phyloP scores from a whole-genome alignment of 2,888 invertebrate genomes.

The Phragmatobia fuliginosa region DNA sequence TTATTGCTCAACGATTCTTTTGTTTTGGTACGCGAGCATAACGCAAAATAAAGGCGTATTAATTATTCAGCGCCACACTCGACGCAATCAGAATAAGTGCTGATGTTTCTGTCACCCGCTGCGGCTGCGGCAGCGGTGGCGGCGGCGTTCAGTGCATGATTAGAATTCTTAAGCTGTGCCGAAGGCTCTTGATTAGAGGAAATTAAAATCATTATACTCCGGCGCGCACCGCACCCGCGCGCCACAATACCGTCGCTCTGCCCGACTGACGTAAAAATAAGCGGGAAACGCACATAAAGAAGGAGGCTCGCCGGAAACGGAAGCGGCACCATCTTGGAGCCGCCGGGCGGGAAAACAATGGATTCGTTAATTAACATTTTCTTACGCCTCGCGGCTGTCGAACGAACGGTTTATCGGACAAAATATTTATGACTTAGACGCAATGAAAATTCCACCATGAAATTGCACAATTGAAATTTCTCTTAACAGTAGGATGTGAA shows the following conservation, averaged over 20 bases:
- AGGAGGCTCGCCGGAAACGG: conserved; percentile 84
- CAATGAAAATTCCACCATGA: conserved; percentile 80
- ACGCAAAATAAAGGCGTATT: conserved; percentile 84
- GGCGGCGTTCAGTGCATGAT: conserved; percentile 76
- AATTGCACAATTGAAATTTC: conserved; percentile 75
- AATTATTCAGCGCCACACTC: conserved; percentile 87
- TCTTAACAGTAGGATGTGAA: conserved; percentile 60
- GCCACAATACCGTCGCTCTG: conserved; percentile 77
- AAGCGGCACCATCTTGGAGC: conserved; percentile 87
- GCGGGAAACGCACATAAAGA: conserved; percentile 85
- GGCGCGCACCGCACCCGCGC: conserved; percentile 68
- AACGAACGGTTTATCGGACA: conserved; percentile 87
- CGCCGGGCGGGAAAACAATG: conserved; percentile 90
- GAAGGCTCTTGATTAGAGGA: conserved; percentile 87
- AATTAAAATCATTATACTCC: conserved; percentile 86
- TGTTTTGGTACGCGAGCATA: conserved; percentile 73
- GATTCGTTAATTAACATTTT: conserved; percentile 93
- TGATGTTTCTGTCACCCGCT: conserved; percentile 85
- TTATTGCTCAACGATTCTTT: conserved; percentile 73
- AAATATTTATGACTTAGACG: conserved; percentile 85
- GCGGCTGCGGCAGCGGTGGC: conserved; percentile 54
- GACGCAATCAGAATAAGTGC: conserved; percentile 86
- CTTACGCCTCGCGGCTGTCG: conserved; percentile 88
- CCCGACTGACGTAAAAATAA: conserved; percentile 82
- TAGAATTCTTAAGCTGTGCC: conserved; percentile 86